Conservation (phyloP, 2,888 invertebrate genomes). For the Eledona agricola region DNA sequence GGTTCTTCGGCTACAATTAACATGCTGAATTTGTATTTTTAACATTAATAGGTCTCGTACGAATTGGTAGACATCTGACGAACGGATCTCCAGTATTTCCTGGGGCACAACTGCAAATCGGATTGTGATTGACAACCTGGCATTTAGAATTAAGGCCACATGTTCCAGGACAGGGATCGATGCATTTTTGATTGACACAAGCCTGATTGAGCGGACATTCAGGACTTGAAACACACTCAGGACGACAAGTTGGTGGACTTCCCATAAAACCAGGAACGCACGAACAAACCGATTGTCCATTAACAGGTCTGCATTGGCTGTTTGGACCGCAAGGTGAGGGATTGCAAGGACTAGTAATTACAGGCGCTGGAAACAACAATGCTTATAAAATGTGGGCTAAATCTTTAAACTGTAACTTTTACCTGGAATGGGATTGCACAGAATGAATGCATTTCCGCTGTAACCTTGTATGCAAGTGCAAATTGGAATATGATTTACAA, state of each 20-base stretch:
- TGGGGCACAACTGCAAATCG: constrained; percentile 74
- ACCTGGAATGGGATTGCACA: constrained; percentile 65
- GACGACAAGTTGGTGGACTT: constrained; percentile 77
- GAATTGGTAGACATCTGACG: constrained; percentile 67
- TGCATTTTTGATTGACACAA: constrained; percentile 76
- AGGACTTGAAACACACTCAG: constrained; percentile 77
- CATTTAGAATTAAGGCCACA: constrained; percentile 79
- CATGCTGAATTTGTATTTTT: constrained; percentile 15
- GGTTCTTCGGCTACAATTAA: constrained; percentile 45
- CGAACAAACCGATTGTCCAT: constrained; percentile 67
- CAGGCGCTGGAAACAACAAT: constrained; percentile 26
- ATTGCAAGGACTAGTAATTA: constrained; percentile 68
- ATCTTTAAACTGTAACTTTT: too few species aligned
- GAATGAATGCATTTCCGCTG: constrained; percentile 59
- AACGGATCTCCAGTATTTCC: constrained; percentile 79
- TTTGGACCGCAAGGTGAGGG: constrained; percentile 77
- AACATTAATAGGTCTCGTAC: constrained; percentile 56
- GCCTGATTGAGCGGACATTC: constrained; percentile 75
- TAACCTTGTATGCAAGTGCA: constrained; percentile 54
- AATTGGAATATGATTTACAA: constrained; percentile 61
- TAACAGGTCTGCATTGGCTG: constrained; percentile 68
- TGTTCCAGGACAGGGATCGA: constrained; percentile 78
- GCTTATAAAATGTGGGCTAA: too few species aligned
- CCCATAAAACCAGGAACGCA: constrained; percentile 76
- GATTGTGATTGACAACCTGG: constrained; percentile 76